phyloP scores from a whole-genome alignment of 2,113 vertebrate species.

The Dromas ardeola region DNA sequence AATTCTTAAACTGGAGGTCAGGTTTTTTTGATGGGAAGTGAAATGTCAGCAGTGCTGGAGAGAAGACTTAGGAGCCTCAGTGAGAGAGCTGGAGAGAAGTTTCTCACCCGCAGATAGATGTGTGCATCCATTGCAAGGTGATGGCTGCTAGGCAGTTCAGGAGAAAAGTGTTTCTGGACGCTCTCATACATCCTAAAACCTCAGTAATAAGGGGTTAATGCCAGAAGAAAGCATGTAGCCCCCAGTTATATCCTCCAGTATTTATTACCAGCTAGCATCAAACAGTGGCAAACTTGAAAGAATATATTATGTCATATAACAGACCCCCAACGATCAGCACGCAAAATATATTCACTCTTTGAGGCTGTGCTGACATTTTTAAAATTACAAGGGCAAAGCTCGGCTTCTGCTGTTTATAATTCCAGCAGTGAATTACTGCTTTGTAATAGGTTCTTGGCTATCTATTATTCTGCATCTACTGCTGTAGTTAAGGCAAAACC shows the following conservation, averaged over 20 bases:
- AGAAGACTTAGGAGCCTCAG: background rate
- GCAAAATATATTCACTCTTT: conserved; percentile 33
- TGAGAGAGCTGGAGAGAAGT: background rate
- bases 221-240: background rate
- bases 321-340: conserved; percentile 22
- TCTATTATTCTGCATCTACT: conserved; percentile 38
- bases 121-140: background rate
- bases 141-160: background rate
- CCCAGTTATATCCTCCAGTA: background rate
- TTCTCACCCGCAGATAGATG: background rate
- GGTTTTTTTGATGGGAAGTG: background rate
- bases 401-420: conserved; percentile 49
- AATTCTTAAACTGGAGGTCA: background rate
- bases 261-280: conserved; percentile 21
- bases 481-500: conserved; percentile 25
- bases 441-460: conserved; percentile 30
- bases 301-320: background rate
- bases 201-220: conserved; percentile 1
- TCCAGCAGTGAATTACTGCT: conserved; percentile 42
- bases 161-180: background rate
- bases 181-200: background rate
- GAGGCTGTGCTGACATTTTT: conserved; percentile 43
- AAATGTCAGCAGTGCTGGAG: background rate
- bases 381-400: conserved; percentile 54
- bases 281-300: conserved; percentile 36